phyloP scores from a whole-genome alignment of 2,888 invertebrate species.

The Strigamia maritima region DNA sequence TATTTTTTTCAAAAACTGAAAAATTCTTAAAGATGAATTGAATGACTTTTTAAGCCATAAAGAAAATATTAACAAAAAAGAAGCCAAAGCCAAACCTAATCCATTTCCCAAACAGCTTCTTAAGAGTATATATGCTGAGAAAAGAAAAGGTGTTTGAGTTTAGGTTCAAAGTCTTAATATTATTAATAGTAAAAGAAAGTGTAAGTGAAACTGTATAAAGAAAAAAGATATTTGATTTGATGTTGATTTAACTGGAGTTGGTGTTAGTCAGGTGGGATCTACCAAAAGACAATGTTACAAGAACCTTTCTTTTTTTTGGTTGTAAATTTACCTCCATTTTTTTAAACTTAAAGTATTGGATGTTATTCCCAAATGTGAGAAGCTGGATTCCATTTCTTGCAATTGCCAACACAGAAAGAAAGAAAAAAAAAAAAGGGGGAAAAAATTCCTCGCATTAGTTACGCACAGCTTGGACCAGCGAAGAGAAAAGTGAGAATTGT shows the following conservation, averaged over 20 bases:
- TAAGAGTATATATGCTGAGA: too few species aligned
- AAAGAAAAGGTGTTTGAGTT: neutral
- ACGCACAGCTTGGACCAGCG: neutral
- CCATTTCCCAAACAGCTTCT: too few species aligned
- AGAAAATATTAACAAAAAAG: too few species aligned
- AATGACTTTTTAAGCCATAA: too few species aligned
- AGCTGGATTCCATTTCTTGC: constrained; percentile 2
- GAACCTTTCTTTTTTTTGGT: neutral
- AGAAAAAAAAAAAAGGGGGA: neutral
- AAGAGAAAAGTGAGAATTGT: constrained; percentile 1
- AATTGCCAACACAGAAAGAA: neutral
- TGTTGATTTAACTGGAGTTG: constrained; percentile 8
- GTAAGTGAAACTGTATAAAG: neutral
- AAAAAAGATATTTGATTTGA: constrained; percentile 15
- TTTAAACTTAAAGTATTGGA: neutral
- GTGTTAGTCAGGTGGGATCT: constrained; percentile 2
- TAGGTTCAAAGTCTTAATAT: neutral
- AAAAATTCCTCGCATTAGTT: constrained; percentile 9
- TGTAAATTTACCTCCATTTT: neutral
- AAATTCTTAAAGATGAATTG: too few species aligned
- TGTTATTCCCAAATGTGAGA: neutral
- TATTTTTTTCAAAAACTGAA: too few species aligned
- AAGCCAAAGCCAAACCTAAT: too few species aligned
- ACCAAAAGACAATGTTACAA: neutral
- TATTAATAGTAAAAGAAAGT: neutral